Evolutionary conservation across 2,797 vertebrate genomes (phyloP).

Genomic region (Rhinoraja longicauda): DNA sequence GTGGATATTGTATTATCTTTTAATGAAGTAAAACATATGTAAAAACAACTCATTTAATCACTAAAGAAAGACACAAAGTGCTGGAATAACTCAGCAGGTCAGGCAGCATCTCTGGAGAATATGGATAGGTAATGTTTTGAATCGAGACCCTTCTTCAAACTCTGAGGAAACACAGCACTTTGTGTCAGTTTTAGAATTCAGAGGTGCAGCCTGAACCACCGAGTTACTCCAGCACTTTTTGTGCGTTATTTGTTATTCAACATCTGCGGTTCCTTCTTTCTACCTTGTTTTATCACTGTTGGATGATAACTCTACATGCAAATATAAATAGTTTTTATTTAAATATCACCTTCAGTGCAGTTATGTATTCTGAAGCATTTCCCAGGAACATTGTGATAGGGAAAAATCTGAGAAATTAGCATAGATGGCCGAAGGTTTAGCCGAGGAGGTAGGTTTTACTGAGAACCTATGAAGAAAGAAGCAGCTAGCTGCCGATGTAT

Average conservation of each 20-base stretch:
- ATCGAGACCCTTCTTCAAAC: too few species aligned
- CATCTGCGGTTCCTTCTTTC: too few species aligned
- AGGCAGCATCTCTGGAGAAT: too few species aligned
- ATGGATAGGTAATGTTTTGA: too few species aligned
- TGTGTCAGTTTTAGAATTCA: too few species aligned
- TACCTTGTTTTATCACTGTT: too few species aligned
- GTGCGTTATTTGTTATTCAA: too few species aligned
- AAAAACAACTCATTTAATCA: background rate
- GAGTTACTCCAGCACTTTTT: too few species aligned
- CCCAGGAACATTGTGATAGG: background rate
- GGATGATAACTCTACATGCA: background rate
- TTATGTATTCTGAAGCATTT: background rate
- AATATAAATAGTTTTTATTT: background rate
- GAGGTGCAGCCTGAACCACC: too few species aligned
- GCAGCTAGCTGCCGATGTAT: background rate
- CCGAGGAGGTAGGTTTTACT: background rate
- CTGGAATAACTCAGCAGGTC: too few species aligned
- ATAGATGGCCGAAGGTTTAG: background rate
- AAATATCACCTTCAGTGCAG: background rate
- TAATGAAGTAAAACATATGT: background rate
- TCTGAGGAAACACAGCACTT: too few species aligned
- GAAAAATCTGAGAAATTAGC: background rate
- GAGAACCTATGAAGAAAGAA: background rate
- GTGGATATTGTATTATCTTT: background rate
- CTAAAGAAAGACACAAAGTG: too few species aligned